Evolutionary conservation across 2,888 invertebrate genomes (phyloP), one percentile per base, ranked within the genome.

Genomic region (Platyscelio sp.): DNA sequence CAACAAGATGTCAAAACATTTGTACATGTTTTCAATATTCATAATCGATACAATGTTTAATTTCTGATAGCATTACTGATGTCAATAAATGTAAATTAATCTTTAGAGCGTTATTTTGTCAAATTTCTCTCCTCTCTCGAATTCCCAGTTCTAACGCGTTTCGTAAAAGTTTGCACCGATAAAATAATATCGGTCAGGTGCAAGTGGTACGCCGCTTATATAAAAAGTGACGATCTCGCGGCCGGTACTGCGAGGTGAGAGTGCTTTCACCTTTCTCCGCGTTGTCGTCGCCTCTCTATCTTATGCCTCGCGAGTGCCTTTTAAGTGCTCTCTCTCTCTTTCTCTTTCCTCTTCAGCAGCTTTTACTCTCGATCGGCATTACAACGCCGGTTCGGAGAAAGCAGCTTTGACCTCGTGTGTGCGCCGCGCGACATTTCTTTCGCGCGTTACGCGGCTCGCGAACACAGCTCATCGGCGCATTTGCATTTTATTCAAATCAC

Each of bases 231-330:
- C 61, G 33, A 86, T 83, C 86, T 83, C 81, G 87, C 83, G 86
- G 54, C n/a, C 77, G 86, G 74, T 85, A 75, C 86, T 74, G 33
- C 77, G 61, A 83, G 90, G 91, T 90, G 92, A 92, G 92, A 93
- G 92, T 93, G 91, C 93, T 93, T 93, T 93, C 93, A 93, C 93
- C 93, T 93, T 93, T 93, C 93, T 93, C 92, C 90, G 77, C 74
- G 72, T 84, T 70, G 88, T 83, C 87, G 88, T 86, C 87, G 88
- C 88, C 86, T 86, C 89, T 88, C 84, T 75, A 58, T 81, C 79
- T 80, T 84, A 75, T 79, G 80, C 65, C 72, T 60, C 76, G 60
- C 77, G 75, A 72, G 72, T 67, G 63, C 60, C 79, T 78, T 81
- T 79, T 54, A 76, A 70, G 71, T 65, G 67, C n/a, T 72, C 58